Percentiles rank a stretch among this genome's conserved stretches.
phyloP scores from a whole-genome alignment of 2,113 vertebrate genomes.

The Furnarius figulus region DNA sequence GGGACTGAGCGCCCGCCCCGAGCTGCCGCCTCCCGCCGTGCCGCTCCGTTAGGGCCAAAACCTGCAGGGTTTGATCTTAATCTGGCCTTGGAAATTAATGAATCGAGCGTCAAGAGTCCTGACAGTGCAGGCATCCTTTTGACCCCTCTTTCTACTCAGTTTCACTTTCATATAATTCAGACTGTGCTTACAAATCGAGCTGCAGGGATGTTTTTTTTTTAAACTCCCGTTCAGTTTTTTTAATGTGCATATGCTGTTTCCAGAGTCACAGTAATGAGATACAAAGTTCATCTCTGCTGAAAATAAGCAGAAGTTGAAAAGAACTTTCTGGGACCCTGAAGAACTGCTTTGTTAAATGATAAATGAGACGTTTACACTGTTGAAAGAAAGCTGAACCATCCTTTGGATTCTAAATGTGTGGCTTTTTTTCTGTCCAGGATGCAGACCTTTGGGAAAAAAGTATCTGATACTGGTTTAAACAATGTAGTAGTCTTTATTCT shows the following conservation, averaged over 20 bases:
- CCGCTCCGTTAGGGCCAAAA: neutral
- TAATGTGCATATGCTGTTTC: fast-evolving
- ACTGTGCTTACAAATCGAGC: neutral
- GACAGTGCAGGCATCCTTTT: neutral
- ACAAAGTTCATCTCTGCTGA: neutral
- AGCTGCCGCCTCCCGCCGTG: too few species aligned
- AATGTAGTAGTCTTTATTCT: neutral
- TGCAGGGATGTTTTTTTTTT: neutral
- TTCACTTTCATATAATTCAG: conserved; percentile 3
- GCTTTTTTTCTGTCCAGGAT: neutral
- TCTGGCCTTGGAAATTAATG: neutral
- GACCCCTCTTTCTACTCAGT: conserved; percentile 26
- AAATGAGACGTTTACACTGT: neutral
- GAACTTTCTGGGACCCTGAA: neutral
- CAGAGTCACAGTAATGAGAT: neutral
- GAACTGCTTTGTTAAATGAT: neutral
- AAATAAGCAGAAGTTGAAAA: neutral
- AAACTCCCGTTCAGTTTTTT: neutral
- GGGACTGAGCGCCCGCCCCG: too few species aligned
- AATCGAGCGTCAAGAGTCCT: neutral
- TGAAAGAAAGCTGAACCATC: neutral
- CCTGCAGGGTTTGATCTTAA: neutral
- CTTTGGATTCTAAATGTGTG: neutral
- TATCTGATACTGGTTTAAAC: neutral
- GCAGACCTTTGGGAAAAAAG: conserved; percentile 21